These are phyloP conservation scores for Notamacropus eugenii DNA, from an alignment of 2,797 vertebrate genomes.

Conservation along the genomic window DNA sequence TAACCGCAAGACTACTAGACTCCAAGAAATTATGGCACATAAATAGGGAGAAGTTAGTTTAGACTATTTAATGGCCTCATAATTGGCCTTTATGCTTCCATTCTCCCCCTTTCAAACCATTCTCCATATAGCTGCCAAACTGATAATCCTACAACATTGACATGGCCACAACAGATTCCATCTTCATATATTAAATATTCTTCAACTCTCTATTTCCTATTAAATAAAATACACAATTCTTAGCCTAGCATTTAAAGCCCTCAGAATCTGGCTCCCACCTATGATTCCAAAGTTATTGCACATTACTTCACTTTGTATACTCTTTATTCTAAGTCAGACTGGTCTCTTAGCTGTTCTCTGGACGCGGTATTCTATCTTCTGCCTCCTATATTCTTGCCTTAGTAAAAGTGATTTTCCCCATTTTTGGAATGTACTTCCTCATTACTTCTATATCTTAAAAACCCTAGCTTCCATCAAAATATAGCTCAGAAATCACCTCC, in stretches of 20 bases:
- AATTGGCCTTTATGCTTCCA: neutral
- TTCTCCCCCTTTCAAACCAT: neutral
- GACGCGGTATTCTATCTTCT: neutral
- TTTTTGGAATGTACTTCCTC: neutral
- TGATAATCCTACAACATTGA: no score
- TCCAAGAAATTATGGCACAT: neutral
- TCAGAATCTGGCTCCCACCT: neutral
- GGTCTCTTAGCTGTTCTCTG: neutral
- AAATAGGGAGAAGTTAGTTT: neutral
- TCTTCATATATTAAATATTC: neutral
- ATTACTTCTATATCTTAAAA: neutral
- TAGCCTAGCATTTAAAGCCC: no score
- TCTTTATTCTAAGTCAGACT: neutral
- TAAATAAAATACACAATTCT: neutral
- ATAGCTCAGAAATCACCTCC: neutral
- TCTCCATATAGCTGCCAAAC: neutral
- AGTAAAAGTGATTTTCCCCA: neutral
- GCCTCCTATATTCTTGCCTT: neutral
- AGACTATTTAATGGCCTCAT: neutral
- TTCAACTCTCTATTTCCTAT: neutral
- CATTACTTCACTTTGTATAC: neutral
- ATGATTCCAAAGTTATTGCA: neutral
- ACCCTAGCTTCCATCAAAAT: neutral
- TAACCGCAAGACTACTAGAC: neutral
- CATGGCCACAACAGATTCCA: neutral